Conservation (phyloP, 2,797 vertebrate species). For the Mallotus villosus region DNA sequence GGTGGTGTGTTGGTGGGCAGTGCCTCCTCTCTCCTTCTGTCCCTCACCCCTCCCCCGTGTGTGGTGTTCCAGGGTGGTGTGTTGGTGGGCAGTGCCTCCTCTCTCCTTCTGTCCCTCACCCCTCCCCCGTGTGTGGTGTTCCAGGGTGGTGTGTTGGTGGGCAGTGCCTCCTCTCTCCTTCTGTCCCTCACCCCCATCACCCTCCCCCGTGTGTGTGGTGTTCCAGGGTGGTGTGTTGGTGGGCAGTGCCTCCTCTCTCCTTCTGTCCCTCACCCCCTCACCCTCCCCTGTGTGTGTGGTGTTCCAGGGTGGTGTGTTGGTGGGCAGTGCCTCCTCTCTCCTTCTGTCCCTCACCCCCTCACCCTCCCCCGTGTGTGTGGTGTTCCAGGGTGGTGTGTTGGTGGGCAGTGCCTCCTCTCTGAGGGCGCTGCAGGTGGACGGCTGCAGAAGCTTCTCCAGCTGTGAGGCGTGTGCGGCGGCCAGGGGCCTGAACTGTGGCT, state of each 20-base stretch:
- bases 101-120: not conserved
- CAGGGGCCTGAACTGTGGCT: not conserved
- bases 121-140: not conserved
- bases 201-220: not conserved
- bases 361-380: not conserved
- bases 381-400: not conserved
- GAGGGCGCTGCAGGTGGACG: not conserved
- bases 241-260: not conserved
- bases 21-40: not conserved
- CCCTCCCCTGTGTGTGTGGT: not conserved
- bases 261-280: not conserved
- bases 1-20: not conserved
- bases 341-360: not conserved
- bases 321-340: not conserved
- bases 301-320: not conserved
- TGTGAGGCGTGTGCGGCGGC: conserved; percentile 14
- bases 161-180: not conserved
- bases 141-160: not conserved
- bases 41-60: not conserved
- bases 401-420: not conserved
- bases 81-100: not conserved
- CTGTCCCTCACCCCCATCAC: not conserved
- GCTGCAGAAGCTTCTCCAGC: not conserved
- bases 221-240: not conserved
- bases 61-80: not conserved